Evolutionary conservation across 2,797 vertebrate genomes (phyloP).

Genomic region (Muscicapa striata): DNA sequence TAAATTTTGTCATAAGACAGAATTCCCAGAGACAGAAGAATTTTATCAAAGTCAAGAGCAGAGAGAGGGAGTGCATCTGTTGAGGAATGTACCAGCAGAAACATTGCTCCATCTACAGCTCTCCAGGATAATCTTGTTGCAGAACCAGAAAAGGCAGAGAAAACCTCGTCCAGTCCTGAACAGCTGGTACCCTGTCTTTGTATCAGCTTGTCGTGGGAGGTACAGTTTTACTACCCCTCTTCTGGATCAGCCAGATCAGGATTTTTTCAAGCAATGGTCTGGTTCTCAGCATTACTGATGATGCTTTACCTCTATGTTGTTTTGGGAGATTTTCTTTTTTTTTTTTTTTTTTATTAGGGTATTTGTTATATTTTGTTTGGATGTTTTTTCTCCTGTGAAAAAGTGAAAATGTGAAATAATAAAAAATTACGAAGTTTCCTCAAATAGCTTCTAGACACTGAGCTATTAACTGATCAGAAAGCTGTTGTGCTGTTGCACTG

Average conservation of each 20-base stretch:
- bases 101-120: neutral
- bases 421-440: neutral
- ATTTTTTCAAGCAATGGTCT: neutral
- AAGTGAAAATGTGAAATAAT: neutral
- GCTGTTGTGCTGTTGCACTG: neutral
- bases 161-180: neutral
- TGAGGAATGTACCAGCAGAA: neutral
- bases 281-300: neutral
- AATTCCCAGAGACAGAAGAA: neutral
- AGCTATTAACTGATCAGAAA: neutral
- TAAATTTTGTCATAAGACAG: neutral
- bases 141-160: slow-evolving; percentile 6
- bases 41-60: neutral
- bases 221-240: neutral
- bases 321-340: neutral
- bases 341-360: neutral
- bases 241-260: neutral
- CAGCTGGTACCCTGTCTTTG: neutral
- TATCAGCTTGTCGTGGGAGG: neutral
- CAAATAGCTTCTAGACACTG: neutral
- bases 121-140: neutral
- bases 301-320: neutral
- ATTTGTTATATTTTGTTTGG: neutral
- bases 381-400: neutral
- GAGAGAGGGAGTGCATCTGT: neutral